Evolutionary conservation across 2,113 vertebrate species (phyloP).

Genomic region (Chloropsis hardwickii): DNA sequence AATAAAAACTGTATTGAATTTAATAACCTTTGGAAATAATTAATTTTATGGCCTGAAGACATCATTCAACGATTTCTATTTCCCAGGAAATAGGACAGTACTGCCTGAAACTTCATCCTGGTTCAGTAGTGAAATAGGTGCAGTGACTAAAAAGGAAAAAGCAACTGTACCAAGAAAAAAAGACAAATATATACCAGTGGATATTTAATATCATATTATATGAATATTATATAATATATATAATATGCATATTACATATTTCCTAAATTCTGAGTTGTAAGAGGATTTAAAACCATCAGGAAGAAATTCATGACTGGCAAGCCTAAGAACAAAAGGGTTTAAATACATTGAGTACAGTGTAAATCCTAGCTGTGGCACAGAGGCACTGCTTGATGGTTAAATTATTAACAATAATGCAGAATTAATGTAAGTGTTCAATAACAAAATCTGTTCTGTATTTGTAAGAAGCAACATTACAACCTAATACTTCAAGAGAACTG

Average conservation of each 20-base stretch:
- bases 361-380: not conserved
- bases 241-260: not conserved
- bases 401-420: not conserved
- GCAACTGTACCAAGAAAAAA: not conserved
- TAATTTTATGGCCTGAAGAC: not conserved
- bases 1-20: not conserved
- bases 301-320: not conserved
- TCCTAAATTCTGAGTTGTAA: not conserved
- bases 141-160: not conserved
- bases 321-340: not conserved
- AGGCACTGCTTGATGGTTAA: not conserved
- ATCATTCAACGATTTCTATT: not conserved
- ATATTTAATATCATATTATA: not conserved
- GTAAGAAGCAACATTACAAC: not conserved
- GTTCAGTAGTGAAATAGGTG: not conserved
- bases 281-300: not conserved
- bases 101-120: not conserved
- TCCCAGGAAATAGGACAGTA: not conserved
- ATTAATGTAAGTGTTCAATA: not conserved
- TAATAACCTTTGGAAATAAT: not conserved
- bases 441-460: not conserved
- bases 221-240: no score
- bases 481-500: not conserved
- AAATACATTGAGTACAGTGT: not conserved
- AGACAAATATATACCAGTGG: not conserved